Base-by-base conservation (phyloP, 2,797 vertebrate genomes). In the Balearica regulorum region DNA sequence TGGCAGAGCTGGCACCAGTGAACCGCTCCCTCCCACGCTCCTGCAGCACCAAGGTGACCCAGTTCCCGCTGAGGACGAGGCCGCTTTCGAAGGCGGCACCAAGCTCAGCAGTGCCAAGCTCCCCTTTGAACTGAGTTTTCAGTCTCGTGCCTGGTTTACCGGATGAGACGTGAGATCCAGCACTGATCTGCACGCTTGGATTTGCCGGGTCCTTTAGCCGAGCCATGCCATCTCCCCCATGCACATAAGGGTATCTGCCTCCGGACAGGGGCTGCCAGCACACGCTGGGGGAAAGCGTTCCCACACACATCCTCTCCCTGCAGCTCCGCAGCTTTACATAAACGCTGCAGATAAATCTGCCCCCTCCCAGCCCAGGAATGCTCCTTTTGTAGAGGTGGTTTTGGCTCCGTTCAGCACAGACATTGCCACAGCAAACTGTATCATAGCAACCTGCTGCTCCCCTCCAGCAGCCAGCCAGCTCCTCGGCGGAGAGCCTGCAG, bases 381-480 rank as follows among this genome's bases (percentile, higher is more conserved):
- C 79, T 96, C 89, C 92, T 73, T 94, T 90, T 95, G 90, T 88
- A 79, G 89, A 70, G 92, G 91, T 69, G 88, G 57, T n/a, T 86
- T 88, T 65, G 83, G 87, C 94, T 94, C 83, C 84, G 28, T 87
- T 75, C 91, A 94, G 72, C 85, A 16, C 90, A 90, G 83, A 64
- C 85, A 90, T 7, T 31, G 93, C 95, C 86, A 95, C 84, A 18
- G 94, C 91, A 62, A 75, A 89, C 65, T 62, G 96, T 96, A 87
- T 93, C 97, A 35, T 95, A 97, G 97, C 97, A 96, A 97, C 96
- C 69, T 37, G 72, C 89, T 85, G 71, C 91, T 95, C 55, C 54
- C 19, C 69, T 20, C 37, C 84, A 5, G 76, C 84, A 76, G 70
- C 93, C 92, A 77, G 62, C 33, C 79, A 31, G 81, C 75, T 43